phyloP scores from a whole-genome alignment of 2,797 vertebrate species.

The Tenualosa ilisha region DNA sequence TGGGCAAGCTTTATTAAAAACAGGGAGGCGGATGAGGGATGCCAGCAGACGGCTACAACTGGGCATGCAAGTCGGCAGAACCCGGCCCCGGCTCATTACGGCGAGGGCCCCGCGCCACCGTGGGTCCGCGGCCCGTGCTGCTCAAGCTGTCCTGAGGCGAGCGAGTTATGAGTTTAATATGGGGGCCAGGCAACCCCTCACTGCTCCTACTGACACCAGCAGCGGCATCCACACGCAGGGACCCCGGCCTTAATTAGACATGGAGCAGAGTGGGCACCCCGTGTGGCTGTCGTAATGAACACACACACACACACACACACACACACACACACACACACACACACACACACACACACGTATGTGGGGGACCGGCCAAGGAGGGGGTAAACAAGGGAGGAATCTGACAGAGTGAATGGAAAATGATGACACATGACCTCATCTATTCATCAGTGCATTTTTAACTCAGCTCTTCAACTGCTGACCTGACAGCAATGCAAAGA shows the following conservation, averaged over 20 bases:
- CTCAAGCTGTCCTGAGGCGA: not conserved
- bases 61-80: not conserved
- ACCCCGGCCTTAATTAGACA: not conserved
- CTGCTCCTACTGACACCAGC: not conserved
- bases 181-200: not conserved
- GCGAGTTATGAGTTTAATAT: conserved; percentile 20
- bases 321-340: not conserved
- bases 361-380: not conserved
- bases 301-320: not conserved
- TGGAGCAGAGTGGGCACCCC: not conserved
- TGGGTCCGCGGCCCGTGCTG: not conserved
- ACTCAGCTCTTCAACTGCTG: not conserved
- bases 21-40: not conserved
- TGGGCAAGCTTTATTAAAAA: not conserved
- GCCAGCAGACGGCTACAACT: not conserved
- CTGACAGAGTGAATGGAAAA: not conserved
- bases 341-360: not conserved
- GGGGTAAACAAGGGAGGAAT: not conserved
- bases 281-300: not conserved
- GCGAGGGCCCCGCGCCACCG: not conserved
- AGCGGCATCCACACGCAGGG: not conserved
- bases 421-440: not conserved
- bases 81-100: not conserved
- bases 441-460: not conserved
- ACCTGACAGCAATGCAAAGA: not conserved